Evolutionary conservation across 2,888 invertebrate species (phyloP), one percentile per base, ranked within the genome.

Genomic region (Habrosyne pyritoides): DNA sequence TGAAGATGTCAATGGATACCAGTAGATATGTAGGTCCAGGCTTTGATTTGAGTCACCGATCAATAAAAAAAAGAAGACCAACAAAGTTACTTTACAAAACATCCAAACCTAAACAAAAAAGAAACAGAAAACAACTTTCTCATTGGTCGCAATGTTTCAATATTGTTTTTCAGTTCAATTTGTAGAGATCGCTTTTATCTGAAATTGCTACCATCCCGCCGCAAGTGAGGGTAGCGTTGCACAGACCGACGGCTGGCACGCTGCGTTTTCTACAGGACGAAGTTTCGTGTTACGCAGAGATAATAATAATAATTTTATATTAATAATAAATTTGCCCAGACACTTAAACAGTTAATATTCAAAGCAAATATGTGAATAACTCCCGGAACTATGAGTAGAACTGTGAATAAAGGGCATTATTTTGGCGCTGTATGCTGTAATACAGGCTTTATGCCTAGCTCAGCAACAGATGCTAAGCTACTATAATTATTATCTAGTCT

Each of bases 131-230:
- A 61, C 60, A 60, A 60, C 58, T 54, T 57, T 57, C 64, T 61
- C 64, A 18, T 28, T 18, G 50, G 28, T 50, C 28, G 28, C 28
- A 42, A 56, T 53, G 69, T 62, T 73, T 67, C 66, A 52, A 52
- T 36, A 69, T 66, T 59, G 73, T 78, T 88, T 86, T 87, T 87
- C 80, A 74, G 77, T 86, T 86, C 89, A 91, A 91, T 91, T 91
- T 89, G 90, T 91, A 80, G 81, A 80, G 82, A 83, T 79, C 68
- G 75, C 69, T 81, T 84, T 87, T 91, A 91, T 91, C 91, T 91
- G 87, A 86, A 58, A 91, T 91, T 91, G 91, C 91, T 91, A 91
- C 91, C 91, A 91, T 81, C 74, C 89, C 80, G 74, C 77, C 62
- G 63, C 65, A 61, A 75, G 66, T 66, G 76, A 79, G 81, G 78